Base-by-base conservation (phyloP, 2,797 vertebrate species). In the Danio jaintianensis region DNA sequence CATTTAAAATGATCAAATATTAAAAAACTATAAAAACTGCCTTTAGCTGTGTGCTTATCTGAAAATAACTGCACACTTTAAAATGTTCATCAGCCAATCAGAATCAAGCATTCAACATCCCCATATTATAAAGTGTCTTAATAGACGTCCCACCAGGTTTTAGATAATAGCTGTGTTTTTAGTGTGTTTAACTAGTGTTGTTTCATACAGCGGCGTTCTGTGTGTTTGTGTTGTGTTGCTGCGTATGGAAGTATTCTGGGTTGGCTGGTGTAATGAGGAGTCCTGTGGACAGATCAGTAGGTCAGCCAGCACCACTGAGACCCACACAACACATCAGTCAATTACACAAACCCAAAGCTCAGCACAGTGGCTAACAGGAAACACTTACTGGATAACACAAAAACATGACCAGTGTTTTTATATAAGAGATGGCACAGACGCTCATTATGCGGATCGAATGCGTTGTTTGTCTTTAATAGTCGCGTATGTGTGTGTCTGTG, bases 331-430 rank as follows among this genome's bases (percentile, higher is more conserved):
- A 53, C 67, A 38, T 38, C 29, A 42, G 38, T 56, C 38, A 71
- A 38, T 71, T 55, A 42, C 18, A 72, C 52, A 43, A 43, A 58
- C 69, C 52, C 53, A 58, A 38, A 56, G 43, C 18, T 47, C 11
- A 18, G 42, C 63, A 67, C 62, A 64, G 68, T n/a, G 10, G 38
- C 53, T 72, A 72, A 58, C 12, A 22, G 69, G 38, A 72, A 72
- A 45, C 45, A 47, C 12, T 47, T 47, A 47, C 12, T 47, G 7
- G 7, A 2, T n/a, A 64, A n/a, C 36, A 64, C 16, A 58, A 55
- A 55, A 70, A 70, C 67, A 53, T 20, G 48, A 36, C 50, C 53
- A 13, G 61, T 71, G 56, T 71, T 79, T 76, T 53, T 69, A 70
- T 9, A 56, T 15, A 22, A 63, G 56, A 47, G 53, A 45, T 7